Conservation (phyloP, 2,888 invertebrate species). For the Troilus luridus region DNA sequence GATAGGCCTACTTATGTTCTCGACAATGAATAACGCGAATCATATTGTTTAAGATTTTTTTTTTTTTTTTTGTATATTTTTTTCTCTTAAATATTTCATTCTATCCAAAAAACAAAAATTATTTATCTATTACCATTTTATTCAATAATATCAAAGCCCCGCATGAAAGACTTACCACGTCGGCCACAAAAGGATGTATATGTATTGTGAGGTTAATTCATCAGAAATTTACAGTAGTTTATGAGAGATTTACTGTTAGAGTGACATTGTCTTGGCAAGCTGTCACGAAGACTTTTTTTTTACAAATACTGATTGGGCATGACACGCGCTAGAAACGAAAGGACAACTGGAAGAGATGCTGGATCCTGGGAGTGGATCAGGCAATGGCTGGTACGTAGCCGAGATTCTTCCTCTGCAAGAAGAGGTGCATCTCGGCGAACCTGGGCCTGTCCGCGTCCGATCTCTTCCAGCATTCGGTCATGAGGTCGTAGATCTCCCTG, state of each 20-base stretch:
- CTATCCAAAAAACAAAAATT: constrained; percentile 34
- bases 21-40: constrained; percentile 47
- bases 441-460: constrained; percentile 85
- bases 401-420: constrained; percentile 80
- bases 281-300: neutral
- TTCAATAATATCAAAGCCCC: neutral
- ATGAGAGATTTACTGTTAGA: neutral
- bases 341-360: neutral
- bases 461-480: constrained; percentile 93
- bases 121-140: constrained; percentile 1
- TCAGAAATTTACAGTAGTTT: neutral
- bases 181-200: neutral
- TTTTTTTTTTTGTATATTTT: constrained; percentile 13
- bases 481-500: constrained; percentile 89
- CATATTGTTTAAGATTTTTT: constrained; percentile 36
- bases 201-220: neutral
- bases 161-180: constrained; percentile 16
- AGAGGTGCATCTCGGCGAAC: constrained; percentile 90
- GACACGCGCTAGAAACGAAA: constrained; percentile 32
- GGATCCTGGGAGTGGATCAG: constrained; percentile 55
- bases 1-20: constrained; percentile 65
- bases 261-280: neutral
- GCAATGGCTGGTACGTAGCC: constrained; percentile 74
- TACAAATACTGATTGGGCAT: constrained; percentile 1
- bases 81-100: constrained; percentile 21